phyloP scores from a whole-genome alignment of 2,797 vertebrate species.

The Sebastes kiyomatsui region DNA sequence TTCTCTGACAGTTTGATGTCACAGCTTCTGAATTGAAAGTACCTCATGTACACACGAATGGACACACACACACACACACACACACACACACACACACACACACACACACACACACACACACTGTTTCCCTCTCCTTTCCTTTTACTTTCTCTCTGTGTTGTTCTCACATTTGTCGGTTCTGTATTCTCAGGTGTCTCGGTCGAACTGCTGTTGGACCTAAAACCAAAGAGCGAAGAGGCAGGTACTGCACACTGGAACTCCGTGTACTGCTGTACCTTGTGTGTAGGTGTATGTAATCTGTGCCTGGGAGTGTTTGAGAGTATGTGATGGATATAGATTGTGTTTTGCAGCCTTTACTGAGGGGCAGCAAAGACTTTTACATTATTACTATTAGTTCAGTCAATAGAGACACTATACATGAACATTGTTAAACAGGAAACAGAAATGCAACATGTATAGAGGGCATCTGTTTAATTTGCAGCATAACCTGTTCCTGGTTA shows the following conservation, averaged over 20 bases:
- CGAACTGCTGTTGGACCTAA: constrained; percentile 37
- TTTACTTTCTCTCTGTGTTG: not conserved
- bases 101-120: not conserved
- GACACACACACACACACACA: not conserved
- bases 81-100: constrained; percentile 1
- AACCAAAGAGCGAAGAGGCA: constrained; percentile 13
- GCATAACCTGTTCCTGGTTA: not conserved
- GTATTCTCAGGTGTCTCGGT: constrained; percentile 37
- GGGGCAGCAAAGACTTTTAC: not conserved
- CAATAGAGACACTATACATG: not conserved
- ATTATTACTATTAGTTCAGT: not conserved
- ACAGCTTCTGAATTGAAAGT: constrained; percentile 57
- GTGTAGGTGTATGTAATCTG: constrained; percentile 35
- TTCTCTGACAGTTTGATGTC: constrained; percentile 61
- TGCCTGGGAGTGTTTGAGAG: constrained; percentile 1
- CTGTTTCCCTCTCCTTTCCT: not conserved
- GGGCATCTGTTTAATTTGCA: not conserved
- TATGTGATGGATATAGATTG: not conserved
- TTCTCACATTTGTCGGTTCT: constrained; percentile 27
- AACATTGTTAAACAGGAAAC: not conserved
- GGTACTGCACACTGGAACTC: constrained; percentile 5
- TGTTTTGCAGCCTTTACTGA: constrained; percentile 1
- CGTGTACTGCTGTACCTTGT: not conserved
- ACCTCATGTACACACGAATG: constrained; percentile 20
- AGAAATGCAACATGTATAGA: not conserved